phyloP scores from a whole-genome alignment of 2,113 vertebrate species.

The Tamias sibiricus region DNA sequence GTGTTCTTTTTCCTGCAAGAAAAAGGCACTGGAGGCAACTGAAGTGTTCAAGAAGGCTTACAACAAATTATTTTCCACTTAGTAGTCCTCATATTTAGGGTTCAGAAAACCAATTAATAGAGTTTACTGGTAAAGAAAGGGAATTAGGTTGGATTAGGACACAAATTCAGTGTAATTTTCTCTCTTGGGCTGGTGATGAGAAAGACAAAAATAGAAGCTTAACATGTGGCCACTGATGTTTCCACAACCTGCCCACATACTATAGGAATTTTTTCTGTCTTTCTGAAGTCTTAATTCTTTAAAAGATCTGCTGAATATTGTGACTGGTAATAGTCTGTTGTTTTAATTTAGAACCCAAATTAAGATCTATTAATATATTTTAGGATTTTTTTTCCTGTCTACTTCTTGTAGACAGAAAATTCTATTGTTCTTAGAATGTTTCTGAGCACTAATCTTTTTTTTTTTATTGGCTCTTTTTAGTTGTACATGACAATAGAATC shows the following conservation, averaged over 20 bases:
- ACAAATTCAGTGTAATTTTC: conserved; percentile 57
- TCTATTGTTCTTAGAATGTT: background rate
- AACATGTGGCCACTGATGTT: background rate
- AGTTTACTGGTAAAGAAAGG: conserved; percentile 55
- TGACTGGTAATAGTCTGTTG: background rate
- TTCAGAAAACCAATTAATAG: conserved; percentile 63
- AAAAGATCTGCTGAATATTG: background rate
- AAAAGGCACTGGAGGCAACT: background rate
- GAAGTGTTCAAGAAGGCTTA: conserved; percentile 42
- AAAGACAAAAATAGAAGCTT: background rate
- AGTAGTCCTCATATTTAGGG: conserved; percentile 45
- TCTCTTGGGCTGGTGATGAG: conserved; percentile 11
- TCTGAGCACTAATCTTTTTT: background rate
- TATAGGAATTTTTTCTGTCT: background rate
- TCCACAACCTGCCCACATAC: background rate
- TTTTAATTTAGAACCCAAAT: conserved; percentile 8
- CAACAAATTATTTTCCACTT: conserved; percentile 47
- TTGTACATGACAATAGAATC: too few species aligned
- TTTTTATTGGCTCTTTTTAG: too few species aligned
- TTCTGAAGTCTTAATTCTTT: background rate
- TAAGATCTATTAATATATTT: background rate
- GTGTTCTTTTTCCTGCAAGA: background rate
- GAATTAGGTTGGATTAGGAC: conserved; percentile 60
- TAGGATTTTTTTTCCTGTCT: background rate
- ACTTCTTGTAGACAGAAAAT: background rate